Conservation (phyloP, 2,113 vertebrate genomes). For the Pelobates fuscus region DNA sequence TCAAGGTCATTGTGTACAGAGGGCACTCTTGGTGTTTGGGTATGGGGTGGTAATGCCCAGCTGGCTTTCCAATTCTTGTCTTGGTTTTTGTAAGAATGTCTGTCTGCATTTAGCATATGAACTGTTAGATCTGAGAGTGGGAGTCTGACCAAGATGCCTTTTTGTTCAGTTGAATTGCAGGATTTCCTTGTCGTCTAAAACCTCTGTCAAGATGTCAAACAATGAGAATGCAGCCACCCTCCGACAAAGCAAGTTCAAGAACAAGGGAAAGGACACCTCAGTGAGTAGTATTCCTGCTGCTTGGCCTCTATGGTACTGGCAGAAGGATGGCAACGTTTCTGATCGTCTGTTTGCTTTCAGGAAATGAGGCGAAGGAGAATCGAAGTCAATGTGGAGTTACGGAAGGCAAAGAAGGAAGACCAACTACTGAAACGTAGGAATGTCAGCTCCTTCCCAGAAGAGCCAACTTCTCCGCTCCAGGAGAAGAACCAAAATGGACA, state of each 20-base stretch:
- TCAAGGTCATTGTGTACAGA: too few species aligned
- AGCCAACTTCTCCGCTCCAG: conserved; percentile 90
- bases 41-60: too few species aligned
- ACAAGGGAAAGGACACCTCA: conserved; percentile 86
- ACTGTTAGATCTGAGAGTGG: too few species aligned
- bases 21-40: too few species aligned
- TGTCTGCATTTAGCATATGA: too few species aligned
- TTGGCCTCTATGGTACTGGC: background rate
- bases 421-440: conserved; percentile 91
- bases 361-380: conserved; percentile 83
- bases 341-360: conserved; percentile 56
- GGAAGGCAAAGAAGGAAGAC: conserved; percentile 92
- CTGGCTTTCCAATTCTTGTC: too few species aligned
- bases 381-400: conserved; percentile 86
- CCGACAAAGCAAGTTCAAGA: conserved; percentile 88
- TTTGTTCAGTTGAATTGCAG: background rate
- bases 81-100: too few species aligned
- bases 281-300: conserved; percentile 61
- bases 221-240: conserved; percentile 70
- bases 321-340: background rate
- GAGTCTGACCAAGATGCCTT: background rate
- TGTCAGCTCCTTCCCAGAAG: conserved; percentile 77
- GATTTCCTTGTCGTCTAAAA: background rate
- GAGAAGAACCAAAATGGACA: conserved; percentile 82
- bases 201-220: conserved; percentile 75